Evolutionary conservation across 2,797 vertebrate genomes (phyloP), one percentile per base, ranked within the genome.

Genomic region (Smutsia gigantea): DNA sequence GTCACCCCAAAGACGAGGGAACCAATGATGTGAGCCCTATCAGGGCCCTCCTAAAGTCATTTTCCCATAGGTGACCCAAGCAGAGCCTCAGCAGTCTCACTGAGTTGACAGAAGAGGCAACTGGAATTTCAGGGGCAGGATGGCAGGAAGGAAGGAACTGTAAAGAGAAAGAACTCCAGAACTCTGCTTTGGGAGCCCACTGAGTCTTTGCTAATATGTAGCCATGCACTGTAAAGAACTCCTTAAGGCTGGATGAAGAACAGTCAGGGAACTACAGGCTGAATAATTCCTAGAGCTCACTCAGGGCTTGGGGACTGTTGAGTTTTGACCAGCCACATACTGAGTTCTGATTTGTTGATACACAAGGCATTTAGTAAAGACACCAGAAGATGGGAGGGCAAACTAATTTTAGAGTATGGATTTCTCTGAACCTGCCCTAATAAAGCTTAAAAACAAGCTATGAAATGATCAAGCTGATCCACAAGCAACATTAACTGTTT

Each of bases 391-490:
- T 0, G 81, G 53, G 34, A 79, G 34, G 72, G 42, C 34, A 55
- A 39, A 90, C 42, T 29, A 82, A 42, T 42, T 39, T 21, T 29
- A 27, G 39, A 77, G 9, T 59, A 78, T 12, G 7, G 64, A 53
- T 29, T 75, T 57, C 57, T 72, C 57, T 82, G 55, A 68, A 59
- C 55, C 13, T 66, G 79, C 29, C 49, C 63, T 42, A 57, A 78
- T 37, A 85, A 89, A 90, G 25, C 72, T 69, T 78, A 87, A 83
- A 83, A 55, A 63, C 11, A 72, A 90, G 68, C 57, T n/a, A 82
- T 15, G 74, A 57, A 89, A 90, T 90, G 57, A 74, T 64, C 19
- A 86, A 89, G 66, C 15, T 42, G 55, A n/a, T 27, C 39, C 7
- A 19, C 49, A 84, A 83, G 10, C 37, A 93, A 75, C 42, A 34